These are phyloP conservation scores for Ostrea denselamellosa DNA, from an alignment of 1,140 invertebrate species.

Conservation along the genomic window DNA sequence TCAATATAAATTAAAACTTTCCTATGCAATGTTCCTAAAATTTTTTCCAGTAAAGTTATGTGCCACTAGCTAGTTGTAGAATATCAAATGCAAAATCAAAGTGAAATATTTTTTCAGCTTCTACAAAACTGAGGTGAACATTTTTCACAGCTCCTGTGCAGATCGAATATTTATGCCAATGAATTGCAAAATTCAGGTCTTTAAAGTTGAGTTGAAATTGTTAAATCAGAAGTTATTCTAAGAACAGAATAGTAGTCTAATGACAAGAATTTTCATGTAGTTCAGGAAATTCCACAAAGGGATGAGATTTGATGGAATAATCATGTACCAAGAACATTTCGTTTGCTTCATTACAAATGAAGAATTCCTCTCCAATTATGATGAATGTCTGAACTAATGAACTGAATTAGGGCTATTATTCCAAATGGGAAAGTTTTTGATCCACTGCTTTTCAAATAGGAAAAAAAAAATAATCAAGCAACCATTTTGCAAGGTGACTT, in stretches of 20 bases:
- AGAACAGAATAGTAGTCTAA: background rate
- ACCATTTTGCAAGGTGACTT: conserved; percentile 6
- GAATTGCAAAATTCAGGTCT: too few species aligned
- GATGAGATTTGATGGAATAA: background rate
- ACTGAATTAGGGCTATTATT: conserved; percentile 12
- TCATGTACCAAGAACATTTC: conserved; percentile 20
- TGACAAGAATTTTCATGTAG: conserved; percentile 22
- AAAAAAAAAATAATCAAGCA: background rate
- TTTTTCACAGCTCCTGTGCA: too few species aligned
- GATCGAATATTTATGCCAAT: too few species aligned
- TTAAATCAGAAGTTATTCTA: background rate
- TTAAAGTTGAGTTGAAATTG: background rate
- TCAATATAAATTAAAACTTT: background rate
- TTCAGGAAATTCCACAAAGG: background rate
- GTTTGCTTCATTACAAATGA: conserved; percentile 29
- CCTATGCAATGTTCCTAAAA: background rate
- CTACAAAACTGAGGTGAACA: too few species aligned
- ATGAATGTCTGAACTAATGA: conserved; percentile 7
- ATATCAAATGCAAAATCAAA: too few species aligned
- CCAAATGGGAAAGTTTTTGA: background rate
- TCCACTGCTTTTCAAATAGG: background rate
- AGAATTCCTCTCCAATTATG: conserved; percentile 15
- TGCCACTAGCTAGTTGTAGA: too few species aligned
- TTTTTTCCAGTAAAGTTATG: background rate
- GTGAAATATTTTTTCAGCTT: too few species aligned